Conservation (phyloP, 2,888 invertebrate genomes). For the Entomobrya proxima region DNA sequence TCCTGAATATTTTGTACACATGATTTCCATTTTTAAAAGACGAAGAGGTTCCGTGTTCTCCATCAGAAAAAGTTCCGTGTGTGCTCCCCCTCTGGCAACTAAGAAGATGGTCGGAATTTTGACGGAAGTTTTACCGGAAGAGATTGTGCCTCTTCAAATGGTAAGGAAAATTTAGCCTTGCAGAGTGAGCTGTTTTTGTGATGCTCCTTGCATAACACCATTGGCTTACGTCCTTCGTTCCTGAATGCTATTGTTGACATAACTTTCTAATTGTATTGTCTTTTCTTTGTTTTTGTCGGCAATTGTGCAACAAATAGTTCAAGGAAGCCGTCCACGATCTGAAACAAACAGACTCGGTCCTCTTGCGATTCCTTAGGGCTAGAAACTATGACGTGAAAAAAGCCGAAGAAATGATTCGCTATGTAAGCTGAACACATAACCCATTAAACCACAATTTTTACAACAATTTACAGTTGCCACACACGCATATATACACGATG, state of each 20-base stretch:
- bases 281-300: conserved; percentile 7
- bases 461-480: not conserved
- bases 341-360: conserved; percentile 53
- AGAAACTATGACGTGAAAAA: conserved; percentile 50
- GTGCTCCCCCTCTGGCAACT: not conserved
- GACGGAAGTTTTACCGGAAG: conserved; percentile 1
- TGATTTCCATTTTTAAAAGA: too few relatives aligned
- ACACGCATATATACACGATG: too few relatives aligned
- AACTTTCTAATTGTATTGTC: conserved; percentile 10
- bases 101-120: conserved; percentile 19
- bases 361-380: conserved; percentile 57
- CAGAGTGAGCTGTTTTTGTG: not conserved
- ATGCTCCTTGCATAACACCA: not conserved
- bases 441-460: not conserved
- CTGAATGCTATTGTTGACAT: not conserved
- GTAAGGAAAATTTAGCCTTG: conserved; percentile 25
- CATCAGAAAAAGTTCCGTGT: too few relatives aligned
- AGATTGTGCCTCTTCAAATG: not conserved
- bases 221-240: not conserved
- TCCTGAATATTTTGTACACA: too few relatives aligned
- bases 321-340: conserved; percentile 52
- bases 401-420: conserved; percentile 58
- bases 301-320: conserved; percentile 33
- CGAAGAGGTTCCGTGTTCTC: too few relatives aligned
- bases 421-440: conserved; percentile 27